Evolutionary conservation across 2,888 invertebrate genomes (phyloP), one percentile per base, ranked within the genome.

Genomic region (Amiota communis): DNA sequence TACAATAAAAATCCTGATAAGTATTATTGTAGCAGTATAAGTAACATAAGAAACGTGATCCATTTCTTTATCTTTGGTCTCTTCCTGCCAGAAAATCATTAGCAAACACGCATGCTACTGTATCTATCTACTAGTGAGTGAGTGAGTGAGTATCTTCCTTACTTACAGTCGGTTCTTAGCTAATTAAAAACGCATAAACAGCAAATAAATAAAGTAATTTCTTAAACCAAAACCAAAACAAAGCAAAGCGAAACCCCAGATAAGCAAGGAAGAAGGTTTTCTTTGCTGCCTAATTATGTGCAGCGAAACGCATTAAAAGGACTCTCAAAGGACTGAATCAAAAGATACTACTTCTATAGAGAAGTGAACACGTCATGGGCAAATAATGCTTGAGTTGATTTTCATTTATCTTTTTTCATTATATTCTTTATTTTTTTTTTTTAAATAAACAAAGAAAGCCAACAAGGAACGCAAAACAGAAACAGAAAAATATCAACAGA

Each of bases 201-300:
- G 8, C 65, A 67, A 67, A 49, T 67, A 67, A 48, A 67, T 67
- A 67, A 49, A 67, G 68, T 20, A 68, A 68, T 67, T 46, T 49
- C 49, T 48, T 15, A 12, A 20, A 13, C 47, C 65, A 67, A 23
- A 23, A 23, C 23, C 23, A 23, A 23, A 23, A 3, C 3, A 23
- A 59, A 15, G 10, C 10, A 36, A 47, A 67, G 17, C 9, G 49
- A 48, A 46, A 46, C 15, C 15, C 57, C 1, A 47, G 49, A 13
- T 10, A 15, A 57, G 8, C 59, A 20, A 20, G 8, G 15, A 59
- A 59, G 20, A 74, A 56, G 73, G 36, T 72, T 71, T 69, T 61
- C 72, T 76, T 70, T 36, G 78, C 78, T 79, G 36, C 36, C 63
- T 78, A 79, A 80, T 79, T 80, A 76, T 73, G 75, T 79, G 76